phyloP scores from a whole-genome alignment of 2,797 vertebrate genomes.

The Urosaurus nigricauda region DNA sequence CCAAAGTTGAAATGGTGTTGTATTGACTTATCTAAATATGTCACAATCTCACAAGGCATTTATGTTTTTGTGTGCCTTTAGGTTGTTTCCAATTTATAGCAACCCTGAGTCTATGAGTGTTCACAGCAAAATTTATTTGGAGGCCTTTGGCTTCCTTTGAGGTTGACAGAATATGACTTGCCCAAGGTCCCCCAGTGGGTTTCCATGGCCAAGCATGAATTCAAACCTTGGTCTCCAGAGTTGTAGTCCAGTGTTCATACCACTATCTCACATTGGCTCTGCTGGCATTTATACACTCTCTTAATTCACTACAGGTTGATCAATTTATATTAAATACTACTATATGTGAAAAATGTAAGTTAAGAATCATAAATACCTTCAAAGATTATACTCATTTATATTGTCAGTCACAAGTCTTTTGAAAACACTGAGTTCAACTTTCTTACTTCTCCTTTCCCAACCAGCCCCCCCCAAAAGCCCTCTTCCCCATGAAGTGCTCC shows the following conservation, averaged over 20 bases:
- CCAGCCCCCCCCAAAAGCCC: background rate
- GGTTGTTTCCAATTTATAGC: too few relatives aligned
- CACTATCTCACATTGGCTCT: too few relatives aligned
- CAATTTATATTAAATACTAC: background rate
- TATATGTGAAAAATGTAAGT: too few relatives aligned
- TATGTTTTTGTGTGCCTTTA: too few relatives aligned
- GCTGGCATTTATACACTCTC: background rate
- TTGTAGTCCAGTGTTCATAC: too few relatives aligned
- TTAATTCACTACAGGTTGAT: background rate
- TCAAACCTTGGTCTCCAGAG: too few relatives aligned
- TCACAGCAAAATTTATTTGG: too few relatives aligned
- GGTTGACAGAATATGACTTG: too few relatives aligned
- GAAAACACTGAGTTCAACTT: background rate
- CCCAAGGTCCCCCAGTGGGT: too few relatives aligned
- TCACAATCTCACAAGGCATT: conserved; percentile 1
- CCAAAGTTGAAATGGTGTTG: background rate
- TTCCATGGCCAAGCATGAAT: too few relatives aligned
- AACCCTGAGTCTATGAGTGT: too few relatives aligned
- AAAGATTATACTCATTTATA: background rate
- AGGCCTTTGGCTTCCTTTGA: too few relatives aligned
- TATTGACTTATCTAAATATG: background rate
- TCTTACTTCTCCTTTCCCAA: background rate
- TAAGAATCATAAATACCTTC: background rate
- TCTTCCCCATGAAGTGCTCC: background rate
- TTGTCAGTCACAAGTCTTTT: background rate